Base-by-base conservation (phyloP, 2,888 invertebrate genomes). In the Acleris cristana region DNA sequence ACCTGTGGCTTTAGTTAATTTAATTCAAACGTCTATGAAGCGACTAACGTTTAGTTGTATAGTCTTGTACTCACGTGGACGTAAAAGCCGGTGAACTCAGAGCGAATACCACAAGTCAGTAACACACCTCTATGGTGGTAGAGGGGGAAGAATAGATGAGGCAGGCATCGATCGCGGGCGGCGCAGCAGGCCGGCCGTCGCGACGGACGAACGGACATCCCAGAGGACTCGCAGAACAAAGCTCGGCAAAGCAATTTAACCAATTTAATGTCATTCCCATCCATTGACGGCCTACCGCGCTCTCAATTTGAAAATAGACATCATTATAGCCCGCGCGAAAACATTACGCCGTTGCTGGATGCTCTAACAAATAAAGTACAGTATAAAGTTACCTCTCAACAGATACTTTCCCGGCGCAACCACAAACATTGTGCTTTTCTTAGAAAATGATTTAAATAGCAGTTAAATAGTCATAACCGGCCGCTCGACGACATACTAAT, bases 201-300 rank as follows among this genome's bases (percentile, higher is more conserved):
- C 76, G 75, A 78, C 76, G 74, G 73, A 75, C 74, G 76, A 79
- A 78, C 74, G 79, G 79, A 78, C 84, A 81, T 80, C 89, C 87
- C 87, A 80, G 79, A 83, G 88, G 88, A 86, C 79, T 78, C 78
- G 83, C 85, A 83, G 82, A 84, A 82, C 84, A 84, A 83, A 85
- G 82, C 86, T 84, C 85, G 81, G 84, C 85, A 81, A 86, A 90
- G 88, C 89, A 90, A 90, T 91, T 90, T 87, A 89, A 88, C 90
- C 91, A 92, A 91, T 92, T 91, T 90, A 89, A 89, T 90, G 86
- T 90, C 87, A 87, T 90, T 88, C 88, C 83, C 79, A 80, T 84
- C 90, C 85, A 90, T 90, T 90, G 89, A 90, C 85, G 85, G 83
- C 79, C 85, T 86, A 85, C 82, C 86, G 89, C 71, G 89, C 71